Evolutionary conservation across 2,888 invertebrate genomes (phyloP).

Genomic region (Protodeltote pygarga): DNA sequence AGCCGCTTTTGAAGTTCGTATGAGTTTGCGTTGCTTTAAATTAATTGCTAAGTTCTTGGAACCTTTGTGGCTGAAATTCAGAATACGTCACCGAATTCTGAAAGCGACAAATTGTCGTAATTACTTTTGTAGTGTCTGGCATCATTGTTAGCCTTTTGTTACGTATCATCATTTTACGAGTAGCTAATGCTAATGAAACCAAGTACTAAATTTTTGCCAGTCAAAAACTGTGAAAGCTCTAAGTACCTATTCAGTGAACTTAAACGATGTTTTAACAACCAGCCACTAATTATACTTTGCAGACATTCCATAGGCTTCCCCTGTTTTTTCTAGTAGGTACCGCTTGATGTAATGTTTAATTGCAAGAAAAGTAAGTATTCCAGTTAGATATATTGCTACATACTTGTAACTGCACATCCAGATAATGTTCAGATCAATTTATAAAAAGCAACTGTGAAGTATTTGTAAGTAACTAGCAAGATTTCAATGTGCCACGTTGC

Average conservation of each 20-base stretch:
- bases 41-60: constrained; percentile 65
- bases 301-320: constrained; percentile 10
- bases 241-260: constrained; percentile 11
- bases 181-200: no score
- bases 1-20: constrained; percentile 56
- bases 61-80: constrained; percentile 58
- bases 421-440: constrained; percentile 9
- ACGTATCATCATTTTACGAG: neutral
- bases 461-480: constrained; percentile 2
- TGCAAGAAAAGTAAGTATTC: constrained; percentile 8
- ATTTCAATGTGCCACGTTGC: constrained; percentile 32
- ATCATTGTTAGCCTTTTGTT: constrained; percentile 25
- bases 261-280: constrained; percentile 11
- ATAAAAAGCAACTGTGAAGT: constrained; percentile 3
- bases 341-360: constrained; percentile 10
- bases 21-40: constrained; percentile 62
- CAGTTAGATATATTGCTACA: constrained; percentile 1
- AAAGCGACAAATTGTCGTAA: constrained; percentile 48
- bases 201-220: no score
- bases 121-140: constrained; percentile 39
- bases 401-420: constrained; percentile 3
- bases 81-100: constrained; percentile 47
- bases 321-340: constrained; percentile 20
- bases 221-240: no score
- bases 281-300: constrained; percentile 23